Base-by-base conservation (phyloP, 2,113 vertebrate genomes). In the Willisornis vidua region DNA sequence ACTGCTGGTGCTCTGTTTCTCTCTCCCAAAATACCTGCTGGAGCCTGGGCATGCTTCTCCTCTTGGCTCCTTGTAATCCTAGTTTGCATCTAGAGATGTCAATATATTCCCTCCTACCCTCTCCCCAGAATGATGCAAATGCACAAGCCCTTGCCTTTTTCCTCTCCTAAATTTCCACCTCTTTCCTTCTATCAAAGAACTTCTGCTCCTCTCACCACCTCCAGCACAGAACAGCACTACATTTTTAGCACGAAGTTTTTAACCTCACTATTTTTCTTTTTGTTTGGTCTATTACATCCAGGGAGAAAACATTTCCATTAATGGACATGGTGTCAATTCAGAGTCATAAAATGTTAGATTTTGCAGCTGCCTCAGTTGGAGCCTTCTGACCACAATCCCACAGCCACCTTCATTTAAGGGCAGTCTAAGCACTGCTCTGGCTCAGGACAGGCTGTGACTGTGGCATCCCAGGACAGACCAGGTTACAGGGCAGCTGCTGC, bases 251-350 rank as follows among this genome's bases (percentile, higher is more conserved):
- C 1, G 1, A 54, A 37, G 54, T 14, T 68, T 84, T 85, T 91
- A 61, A 87, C 77, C 48, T 89, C 73, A 4, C 73, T 79, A 71
- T 43, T 91, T 58, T 87, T 59, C 39, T 83, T 61, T 76, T 62
- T 76, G 22, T 65, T 92, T 78, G 51, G 58, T 87, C 84, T 79
- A 5, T n/a, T 75, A 71, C 41, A 31, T 70, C 45, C 6, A 57
- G 31, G 61, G 31, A 92, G 51, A 87, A 92, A 89, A 87, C 26
- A 72, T 76, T 87, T 87, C 77, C 87, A 72, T 85, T 91, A 82
- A 93, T 23, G 31, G 57, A 78, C 14, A 4, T 17, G 23, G 52
- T 48, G 39, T 77, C 89, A 94, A 35, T n/a, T 55, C 25, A 71
- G 65, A 95, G 58, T 49, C 45, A 76, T 41, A 89, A 92, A 72